Conservation (phyloP, 2,113 vertebrate genomes). For the Crotophaga sulcirostris region DNA sequence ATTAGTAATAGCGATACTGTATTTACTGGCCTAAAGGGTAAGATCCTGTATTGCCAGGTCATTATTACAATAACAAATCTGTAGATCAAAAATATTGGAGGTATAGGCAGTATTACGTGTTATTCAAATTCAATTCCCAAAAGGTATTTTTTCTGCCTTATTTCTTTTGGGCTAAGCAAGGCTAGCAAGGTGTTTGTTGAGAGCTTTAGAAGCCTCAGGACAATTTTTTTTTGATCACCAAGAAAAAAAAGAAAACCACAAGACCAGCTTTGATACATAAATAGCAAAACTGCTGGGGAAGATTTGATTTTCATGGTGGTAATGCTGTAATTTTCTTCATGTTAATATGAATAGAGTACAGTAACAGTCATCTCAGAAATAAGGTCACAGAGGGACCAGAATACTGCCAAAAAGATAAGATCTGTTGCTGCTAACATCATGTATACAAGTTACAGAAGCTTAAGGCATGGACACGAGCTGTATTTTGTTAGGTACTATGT, state of each 20-base stretch:
- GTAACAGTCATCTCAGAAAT: not conserved
- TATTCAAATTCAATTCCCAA: not conserved
- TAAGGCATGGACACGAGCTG: accelerated
- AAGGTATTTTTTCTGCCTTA: not conserved
- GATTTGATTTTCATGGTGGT: not conserved
- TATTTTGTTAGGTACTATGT: not conserved
- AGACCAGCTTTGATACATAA: not conserved
- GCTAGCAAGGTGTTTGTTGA: not conserved
- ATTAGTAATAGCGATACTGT: not conserved
- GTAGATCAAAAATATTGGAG: not conserved
- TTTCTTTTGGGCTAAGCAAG: not conserved
- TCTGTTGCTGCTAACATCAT: not conserved
- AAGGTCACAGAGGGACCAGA: not conserved
- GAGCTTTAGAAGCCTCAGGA: not conserved
- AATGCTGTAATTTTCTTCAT: not conserved
- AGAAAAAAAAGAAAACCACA: not conserved
- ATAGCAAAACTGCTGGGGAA: not conserved
- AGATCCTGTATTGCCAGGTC: not conserved
- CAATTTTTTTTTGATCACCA: not conserved
- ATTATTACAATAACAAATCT: not conserved
- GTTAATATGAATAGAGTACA: not conserved
- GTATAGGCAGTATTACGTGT: not conserved
- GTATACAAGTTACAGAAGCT: not conserved
- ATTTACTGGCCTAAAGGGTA: not conserved
- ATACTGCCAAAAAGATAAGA: not conserved